phyloP scores from a whole-genome alignment of 2,797 vertebrate species.

The Chaetophractus vellerosus region DNA sequence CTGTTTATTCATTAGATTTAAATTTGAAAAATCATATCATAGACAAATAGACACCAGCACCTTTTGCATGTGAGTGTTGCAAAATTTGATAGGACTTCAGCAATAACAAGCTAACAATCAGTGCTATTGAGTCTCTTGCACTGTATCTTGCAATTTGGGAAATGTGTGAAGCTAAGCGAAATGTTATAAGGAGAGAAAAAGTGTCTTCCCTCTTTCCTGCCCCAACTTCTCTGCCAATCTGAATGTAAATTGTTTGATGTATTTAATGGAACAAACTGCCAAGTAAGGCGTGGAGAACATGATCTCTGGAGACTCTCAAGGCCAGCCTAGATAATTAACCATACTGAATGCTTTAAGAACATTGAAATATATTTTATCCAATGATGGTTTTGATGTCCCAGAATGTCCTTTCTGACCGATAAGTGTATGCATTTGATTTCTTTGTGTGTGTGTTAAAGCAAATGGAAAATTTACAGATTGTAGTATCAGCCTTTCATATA shows the following conservation, averaged over 20 bases:
- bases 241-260: constrained; percentile 9
- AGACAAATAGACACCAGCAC: neutral
- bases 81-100: neutral
- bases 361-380: constrained; percentile 31
- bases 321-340: constrained; percentile 44
- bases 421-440: neutral
- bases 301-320: constrained; percentile 12
- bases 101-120: neutral
- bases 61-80: neutral
- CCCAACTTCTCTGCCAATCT: neutral
- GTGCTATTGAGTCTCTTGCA: neutral
- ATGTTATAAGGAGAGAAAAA: neutral
- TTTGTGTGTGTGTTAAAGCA: neutral
- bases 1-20: neutral
- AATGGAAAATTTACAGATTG: neutral
- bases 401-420: neutral
- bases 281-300: neutral
- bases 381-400: neutral
- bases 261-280: constrained; percentile 42
- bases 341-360: neutral
- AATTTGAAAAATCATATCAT: constrained; percentile 8
- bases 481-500: neutral
- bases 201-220: neutral
- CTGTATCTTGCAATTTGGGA: constrained; percentile 12
- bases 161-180: constrained; percentile 67